Evolutionary conservation across 2,797 vertebrate genomes (phyloP), one percentile per base, ranked within the genome.

Genomic region (Agapornis canus): DNA sequence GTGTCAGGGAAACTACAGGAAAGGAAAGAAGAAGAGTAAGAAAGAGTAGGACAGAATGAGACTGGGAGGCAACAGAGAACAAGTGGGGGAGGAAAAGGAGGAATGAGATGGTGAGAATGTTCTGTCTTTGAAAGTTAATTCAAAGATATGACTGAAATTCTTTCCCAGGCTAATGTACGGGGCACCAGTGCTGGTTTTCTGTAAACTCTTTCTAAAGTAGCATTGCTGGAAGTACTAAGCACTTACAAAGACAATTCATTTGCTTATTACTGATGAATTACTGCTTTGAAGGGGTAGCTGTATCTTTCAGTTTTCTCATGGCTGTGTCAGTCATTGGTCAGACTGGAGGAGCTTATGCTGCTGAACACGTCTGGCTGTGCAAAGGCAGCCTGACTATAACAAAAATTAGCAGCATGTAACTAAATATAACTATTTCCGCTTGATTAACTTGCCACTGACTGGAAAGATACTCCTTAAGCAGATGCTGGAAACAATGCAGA

Each of bases 391-490:
- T 35, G 43, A 45, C 27, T 78, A 20, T 15, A 82, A 54, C 20
- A 80, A 54, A 90, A 82, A 39, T 0, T 0, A 76, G 47, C 47
- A 27, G 12, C 83, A 5, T 45, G 32, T 40, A 17, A 56, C 56
- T 89, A 94, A 95, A 76, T 49, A 51, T 6, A 91, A 83, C 37
- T 45, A 27, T 79, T 93, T 77, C 81, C 22, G 2, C 47, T 87
- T 37, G 47, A 96, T 79, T 91, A 47, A 76, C 80, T 63, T 87
- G 56, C 64, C 25, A 15, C 48, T 65, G 82, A 49, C 65, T 17
- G 29, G 71, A 89, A 94, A 94, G 20, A 32, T 25, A 78, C 42
- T 82, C 64, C 83, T 88, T 66, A 82, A 82, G 37, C n/a, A 81
- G 40, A 79, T 68, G 52, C 35, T 11, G 10, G 32, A 77, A 40